A percentile compares a stretch with the other conserved stretches of the same genome.
Conservation (phyloP, 2,113 vertebrate species). For the Donacobius atricapilla region DNA sequence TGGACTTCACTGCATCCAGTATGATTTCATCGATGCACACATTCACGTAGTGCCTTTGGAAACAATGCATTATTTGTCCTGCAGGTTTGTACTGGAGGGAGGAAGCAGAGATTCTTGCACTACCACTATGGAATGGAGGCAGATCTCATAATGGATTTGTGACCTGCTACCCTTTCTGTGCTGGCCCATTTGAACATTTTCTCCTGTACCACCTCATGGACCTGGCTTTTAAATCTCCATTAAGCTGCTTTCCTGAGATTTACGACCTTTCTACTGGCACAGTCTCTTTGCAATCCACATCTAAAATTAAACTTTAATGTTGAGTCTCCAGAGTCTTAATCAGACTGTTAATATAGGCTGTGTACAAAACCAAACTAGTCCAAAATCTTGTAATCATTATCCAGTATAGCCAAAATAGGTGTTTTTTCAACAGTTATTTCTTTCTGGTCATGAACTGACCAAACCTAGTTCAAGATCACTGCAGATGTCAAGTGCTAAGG, state of each 20-base stretch:
- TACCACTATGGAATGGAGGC: background rate
- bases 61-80: background rate
- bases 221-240: background rate
- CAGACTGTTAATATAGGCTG: background rate
- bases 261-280: background rate
- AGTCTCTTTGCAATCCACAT: background rate
- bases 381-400: background rate
- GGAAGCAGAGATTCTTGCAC: background rate
- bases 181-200: background rate
- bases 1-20: background rate
- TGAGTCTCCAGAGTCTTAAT: background rate
- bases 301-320: background rate
- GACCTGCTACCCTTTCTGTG: background rate
- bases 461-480: background rate
- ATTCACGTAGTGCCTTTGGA: background rate
- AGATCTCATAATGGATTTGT: background rate
- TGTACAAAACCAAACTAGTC: background rate
- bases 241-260: background rate
- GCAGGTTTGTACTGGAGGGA: background rate
- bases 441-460: background rate
- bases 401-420: background rate
- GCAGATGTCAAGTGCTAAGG: background rate
- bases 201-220: background rate
- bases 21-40: background rate
- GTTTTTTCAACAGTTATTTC: background rate